Evolutionary conservation across 2,888 invertebrate species (phyloP), one percentile per base, ranked within the genome.

Genomic region (Homarus gammarus): DNA sequence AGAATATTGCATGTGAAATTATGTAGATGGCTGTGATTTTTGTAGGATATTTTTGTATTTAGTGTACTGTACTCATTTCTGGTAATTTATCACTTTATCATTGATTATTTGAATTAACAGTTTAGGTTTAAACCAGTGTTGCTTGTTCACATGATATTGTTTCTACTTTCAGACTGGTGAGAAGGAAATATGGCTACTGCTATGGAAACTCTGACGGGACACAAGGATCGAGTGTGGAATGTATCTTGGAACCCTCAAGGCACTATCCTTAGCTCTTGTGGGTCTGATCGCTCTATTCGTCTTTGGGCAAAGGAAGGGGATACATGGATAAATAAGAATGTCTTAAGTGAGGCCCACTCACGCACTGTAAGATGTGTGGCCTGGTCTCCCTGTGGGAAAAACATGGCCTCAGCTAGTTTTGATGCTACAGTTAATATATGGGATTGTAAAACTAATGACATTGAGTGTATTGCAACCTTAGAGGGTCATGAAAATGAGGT

Each of bases 401-500:
- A 96, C 92, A 94, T 99, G 85, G 99, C 99, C 0, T 97, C 98
- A 1, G 98, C 97, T 8, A 98, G 99, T 94, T 99, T 99, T 94
- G 99, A 99, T 95, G 98, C 97, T 0, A 98, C 99, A 0, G 97
- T 97, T 15, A 97, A 98, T 64, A 96, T 99, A 93, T 99, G 99
- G 99, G 97, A 97, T 92, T 91, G 92, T 70, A 92, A 93, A 96
- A 96, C 93, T 96, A 96, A 92, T 94, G 96, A 97, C 93, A 98
- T 97, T 94, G 98, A 98, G 94, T 98, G 98, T 94, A 96, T 96
- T 93, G n/a, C n/a, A 1, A 98, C 98, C 0, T 94, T 99, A 91
- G 99, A 99, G 94, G 99, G 99, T 0, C 99, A 99, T 94, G 99
- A 99, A 93, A 99, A 98, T 95, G 99, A 99, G 95, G 98, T 99